Evolutionary conservation across 1,140 invertebrate species (phyloP), one percentile per base, ranked within the genome.

Genomic region (Bombus confusus): DNA sequence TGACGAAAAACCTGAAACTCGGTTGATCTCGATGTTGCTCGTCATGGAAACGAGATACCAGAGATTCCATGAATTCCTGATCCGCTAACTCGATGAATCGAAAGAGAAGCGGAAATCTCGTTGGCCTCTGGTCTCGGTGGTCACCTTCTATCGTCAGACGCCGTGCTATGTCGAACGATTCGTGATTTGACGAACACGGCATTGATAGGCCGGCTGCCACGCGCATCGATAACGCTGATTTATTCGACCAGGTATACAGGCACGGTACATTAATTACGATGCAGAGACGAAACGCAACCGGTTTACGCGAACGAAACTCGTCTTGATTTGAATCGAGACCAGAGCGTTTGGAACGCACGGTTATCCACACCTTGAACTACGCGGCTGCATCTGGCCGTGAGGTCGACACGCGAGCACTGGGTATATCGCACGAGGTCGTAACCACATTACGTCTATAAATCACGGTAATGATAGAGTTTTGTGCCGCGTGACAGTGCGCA

Each of bases 321-420:
- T 52, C 47, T 52, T 8, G 47, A 22, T 22, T 52, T 0, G 47
- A 39, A 10, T 10, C 68, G 39, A 41, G 25, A 28, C 8, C 37
- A 1, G 68, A 22, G 18, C 22, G 25, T 28, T 69, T 0, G 9
- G 9, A 18, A 10, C 68, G 68, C 68, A 2, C 37, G 37, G 34
- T 75, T 66, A 83, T 77, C 81, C 73, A 73, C 52, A 66, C 73
- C 80, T 81, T 74, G 69, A 81, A 81, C 69, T 75, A 77, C 62
- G 62, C 59, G 39, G 25, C 73, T 57, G 62, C 72, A 57, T 76
- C 80, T 82, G 41, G 59, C 47, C 47, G 47, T 22, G 47, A 52
- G 47, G 18, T 52, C 18, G 47, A 52, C 47, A 22, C 47, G 47
- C 47, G 47, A 52, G 18, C 47, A 52, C 47, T 22, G 47, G 47